Evolutionary conservation across 2,888 invertebrate genomes (phyloP).

Genomic region (Lapara coniferarum): DNA sequence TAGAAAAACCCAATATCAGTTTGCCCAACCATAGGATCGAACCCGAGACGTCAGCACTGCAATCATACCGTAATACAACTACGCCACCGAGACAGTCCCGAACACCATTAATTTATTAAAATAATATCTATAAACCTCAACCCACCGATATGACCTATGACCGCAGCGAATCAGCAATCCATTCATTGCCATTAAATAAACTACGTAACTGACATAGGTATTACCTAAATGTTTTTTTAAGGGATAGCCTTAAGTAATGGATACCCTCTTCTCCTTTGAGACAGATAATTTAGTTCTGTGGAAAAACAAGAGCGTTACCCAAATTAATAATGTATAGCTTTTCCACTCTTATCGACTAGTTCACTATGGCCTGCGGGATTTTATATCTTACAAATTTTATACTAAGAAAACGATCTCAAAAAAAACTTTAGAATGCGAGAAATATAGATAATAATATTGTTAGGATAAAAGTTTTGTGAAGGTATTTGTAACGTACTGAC

Average conservation of each 20-base stretch:
- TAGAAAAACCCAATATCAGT: too few relatives aligned
- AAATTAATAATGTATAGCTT: conserved; percentile 24
- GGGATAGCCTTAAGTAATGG: conserved; percentile 27
- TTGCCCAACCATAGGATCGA: too few relatives aligned
- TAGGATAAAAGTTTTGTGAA: too few relatives aligned
- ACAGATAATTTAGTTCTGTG: conserved; percentile 19
- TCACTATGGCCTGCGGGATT: neutral
- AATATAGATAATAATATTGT: too few relatives aligned
- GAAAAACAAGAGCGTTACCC: conserved; percentile 11
- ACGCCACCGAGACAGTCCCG: neutral
- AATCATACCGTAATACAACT: neutral
- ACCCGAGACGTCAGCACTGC: too few relatives aligned
- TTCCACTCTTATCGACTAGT: conserved; percentile 25
- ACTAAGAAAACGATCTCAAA: too few relatives aligned
- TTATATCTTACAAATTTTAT: neutral
- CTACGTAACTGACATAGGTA: neutral
- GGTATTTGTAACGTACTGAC: too few relatives aligned
- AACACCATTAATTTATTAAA: neutral
- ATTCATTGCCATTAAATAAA: conserved; percentile 14
- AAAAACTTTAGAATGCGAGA: too few relatives aligned
- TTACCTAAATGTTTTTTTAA: conserved; percentile 7
- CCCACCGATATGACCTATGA: neutral
- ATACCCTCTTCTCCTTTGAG: conserved; percentile 1
- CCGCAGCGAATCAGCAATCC: neutral
- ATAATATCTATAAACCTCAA: neutral